Base-by-base conservation (phyloP, 2,113 vertebrate species). In the Platysternon megacephalum region DNA sequence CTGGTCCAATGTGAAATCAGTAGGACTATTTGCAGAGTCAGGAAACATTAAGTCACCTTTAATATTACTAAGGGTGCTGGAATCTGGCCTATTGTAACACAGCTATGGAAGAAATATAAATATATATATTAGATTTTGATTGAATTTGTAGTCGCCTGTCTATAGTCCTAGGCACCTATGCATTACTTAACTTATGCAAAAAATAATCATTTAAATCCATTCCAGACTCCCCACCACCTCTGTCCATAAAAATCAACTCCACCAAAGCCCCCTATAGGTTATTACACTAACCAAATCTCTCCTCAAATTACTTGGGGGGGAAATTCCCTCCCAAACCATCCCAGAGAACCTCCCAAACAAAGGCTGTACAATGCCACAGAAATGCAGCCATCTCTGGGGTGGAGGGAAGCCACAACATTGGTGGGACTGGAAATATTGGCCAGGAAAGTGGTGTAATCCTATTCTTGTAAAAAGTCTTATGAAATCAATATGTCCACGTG, bases 401-500 rank as follows among this genome's bases (percentile, higher is more conserved):
- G 39, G 44, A 48, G 44, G 26, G 29, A 19, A 65, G 44, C 65
- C 0, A 0, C 52, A 49, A 22, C 0, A 0, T 65, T 48, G 16
- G 10, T 19, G 26, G 9, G 12, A 10, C n/a, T 22, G 42, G 22
- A 28, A 78, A 28, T 78, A 46, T 11, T 61, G 82, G 42, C 53
- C 52, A 84, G 82, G 44, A 84, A 68, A 84, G 29, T 19, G 46
- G n/a, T 42, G 53, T 26, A 26, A 39, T 74, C 48, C 3, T 2
- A 5, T 32, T 87, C n/a, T 53, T 35, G 56, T 16, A 78, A 17
- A 68, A 88, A 48, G 35, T 29, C 32, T 29, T 29, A 72, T 49
- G 65, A 82, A 24, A 21, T 2, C 4, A 46, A n/a, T 6, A 3
- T 74, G 28, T 0, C 39, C 28, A 58, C 11, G 12, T 6, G 13